Percentiles rank a stretch among this genome's conserved stretches.
phyloP scores from a whole-genome alignment of 2,113 vertebrate genomes.

The Crypturellus undulatus region DNA sequence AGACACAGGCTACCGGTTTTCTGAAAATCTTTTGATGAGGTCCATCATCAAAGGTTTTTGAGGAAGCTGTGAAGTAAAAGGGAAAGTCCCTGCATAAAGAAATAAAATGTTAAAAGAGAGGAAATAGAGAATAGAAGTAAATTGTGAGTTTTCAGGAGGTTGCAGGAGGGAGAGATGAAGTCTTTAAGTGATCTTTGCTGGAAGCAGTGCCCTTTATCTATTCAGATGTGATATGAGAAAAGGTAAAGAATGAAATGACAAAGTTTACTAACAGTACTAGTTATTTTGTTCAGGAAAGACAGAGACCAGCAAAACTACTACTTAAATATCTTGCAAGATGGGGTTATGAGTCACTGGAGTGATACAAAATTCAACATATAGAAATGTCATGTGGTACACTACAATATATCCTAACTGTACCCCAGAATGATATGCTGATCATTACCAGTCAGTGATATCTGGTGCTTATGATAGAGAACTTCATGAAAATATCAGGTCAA shows the following conservation, averaged over 20 bases:
- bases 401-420: background rate
- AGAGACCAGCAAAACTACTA: background rate
- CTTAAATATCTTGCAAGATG: background rate
- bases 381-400: background rate
- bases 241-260: background rate
- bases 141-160: background rate
- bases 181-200: background rate
- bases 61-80: background rate
- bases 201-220: background rate
- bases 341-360: background rate
- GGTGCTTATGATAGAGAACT: background rate
- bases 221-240: background rate
- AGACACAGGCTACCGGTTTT: background rate
- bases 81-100: background rate
- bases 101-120: background rate
- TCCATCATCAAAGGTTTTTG: background rate
- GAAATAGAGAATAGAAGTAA: background rate
- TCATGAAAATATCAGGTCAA: background rate
- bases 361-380: background rate
- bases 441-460: background rate
- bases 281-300: background rate
- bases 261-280: background rate
- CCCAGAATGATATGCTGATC: background rate
- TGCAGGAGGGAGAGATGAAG: background rate
- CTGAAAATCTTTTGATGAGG: background rate